These are phyloP conservation scores for Drosophila pectinifera DNA, from an alignment of 1,140 invertebrate species.

Conservation along the genomic window DNA sequence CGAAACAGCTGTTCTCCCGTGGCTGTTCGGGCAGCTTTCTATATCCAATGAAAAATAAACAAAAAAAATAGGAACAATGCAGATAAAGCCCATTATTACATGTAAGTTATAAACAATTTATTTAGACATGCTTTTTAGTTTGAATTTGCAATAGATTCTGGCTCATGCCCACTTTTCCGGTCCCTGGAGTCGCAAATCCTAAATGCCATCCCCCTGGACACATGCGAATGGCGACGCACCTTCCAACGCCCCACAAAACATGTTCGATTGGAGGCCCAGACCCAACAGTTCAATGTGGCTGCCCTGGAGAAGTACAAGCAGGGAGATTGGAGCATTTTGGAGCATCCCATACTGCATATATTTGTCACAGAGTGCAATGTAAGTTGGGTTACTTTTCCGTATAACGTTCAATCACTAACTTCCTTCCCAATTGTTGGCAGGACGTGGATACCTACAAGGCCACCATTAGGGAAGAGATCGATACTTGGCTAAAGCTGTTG, in stretches of 20 bases:
- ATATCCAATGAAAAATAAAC: conserved; percentile 49
- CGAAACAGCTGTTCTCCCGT: conserved; percentile 26
- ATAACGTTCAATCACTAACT: not conserved
- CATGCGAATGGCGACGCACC: conserved; percentile 95
- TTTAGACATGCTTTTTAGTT: accelerated
- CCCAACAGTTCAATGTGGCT: conserved; percentile 92
- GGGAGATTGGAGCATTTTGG: conserved; percentile 90
- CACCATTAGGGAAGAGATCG: conserved; percentile 93
- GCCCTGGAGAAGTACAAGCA: conserved; percentile 88
- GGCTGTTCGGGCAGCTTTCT: conserved; percentile 22
- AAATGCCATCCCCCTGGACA: conserved; percentile 92
- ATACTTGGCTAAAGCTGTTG: conserved; percentile 93
- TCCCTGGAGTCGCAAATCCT: conserved; percentile 91
- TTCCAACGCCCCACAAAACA: conserved; percentile 92
- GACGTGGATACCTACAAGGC: conserved; percentile 96
- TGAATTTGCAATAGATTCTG: conserved; percentile 89
- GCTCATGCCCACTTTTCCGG: conserved; percentile 94
- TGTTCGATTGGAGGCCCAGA: conserved; percentile 93
- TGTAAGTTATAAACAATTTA: conserved; percentile 58
- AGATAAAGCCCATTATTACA: conserved; percentile 80
- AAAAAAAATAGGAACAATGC: conserved; percentile 60
- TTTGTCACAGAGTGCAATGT: conserved; percentile 97
- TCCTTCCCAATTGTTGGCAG: conserved; percentile 85
- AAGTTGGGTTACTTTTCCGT: conserved; percentile 71
- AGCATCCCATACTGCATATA: conserved; percentile 96